Conservation (phyloP, 2,113 vertebrate species). For the Pomatorhinus ruficollis region DNA sequence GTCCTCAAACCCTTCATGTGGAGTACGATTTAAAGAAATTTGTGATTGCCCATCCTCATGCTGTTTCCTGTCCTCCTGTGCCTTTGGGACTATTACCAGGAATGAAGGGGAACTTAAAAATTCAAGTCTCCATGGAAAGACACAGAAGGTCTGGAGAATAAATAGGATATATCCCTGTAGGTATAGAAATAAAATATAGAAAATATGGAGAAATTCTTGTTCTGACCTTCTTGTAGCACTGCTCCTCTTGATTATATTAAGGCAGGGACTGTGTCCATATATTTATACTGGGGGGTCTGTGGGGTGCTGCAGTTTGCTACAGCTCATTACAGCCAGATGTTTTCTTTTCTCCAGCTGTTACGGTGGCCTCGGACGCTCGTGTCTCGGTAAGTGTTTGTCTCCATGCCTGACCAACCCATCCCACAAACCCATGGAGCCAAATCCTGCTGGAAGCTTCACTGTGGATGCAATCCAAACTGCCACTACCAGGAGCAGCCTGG, state of each 20-base stretch:
- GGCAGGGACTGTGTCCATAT: neutral
- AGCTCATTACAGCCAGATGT: neutral
- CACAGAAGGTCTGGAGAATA: neutral
- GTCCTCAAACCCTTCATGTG: neutral
- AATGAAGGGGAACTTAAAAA: neutral
- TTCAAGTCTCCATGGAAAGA: neutral
- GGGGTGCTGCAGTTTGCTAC: neutral
- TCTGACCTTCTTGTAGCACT: neutral
- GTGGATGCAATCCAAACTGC: neutral
- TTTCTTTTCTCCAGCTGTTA: constrained; percentile 82
- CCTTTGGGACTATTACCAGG: neutral
- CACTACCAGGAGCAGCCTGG: neutral
- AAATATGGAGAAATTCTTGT: neutral
- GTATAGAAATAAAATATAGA: neutral
- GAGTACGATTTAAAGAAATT: neutral
- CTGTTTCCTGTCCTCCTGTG: neutral
- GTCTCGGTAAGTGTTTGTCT: constrained; percentile 79
- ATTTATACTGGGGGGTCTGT: neutral
- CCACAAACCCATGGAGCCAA: neutral
- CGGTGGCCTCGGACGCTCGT: constrained; percentile 85
- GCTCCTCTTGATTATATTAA: neutral
- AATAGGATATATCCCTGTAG: neutral
- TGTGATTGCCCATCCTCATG: neutral
- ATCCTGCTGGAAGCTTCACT: neutral
- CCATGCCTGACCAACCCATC: neutral